Base-by-base conservation (phyloP, 2,797 vertebrate species). In the Denticeps clupeoides region DNA sequence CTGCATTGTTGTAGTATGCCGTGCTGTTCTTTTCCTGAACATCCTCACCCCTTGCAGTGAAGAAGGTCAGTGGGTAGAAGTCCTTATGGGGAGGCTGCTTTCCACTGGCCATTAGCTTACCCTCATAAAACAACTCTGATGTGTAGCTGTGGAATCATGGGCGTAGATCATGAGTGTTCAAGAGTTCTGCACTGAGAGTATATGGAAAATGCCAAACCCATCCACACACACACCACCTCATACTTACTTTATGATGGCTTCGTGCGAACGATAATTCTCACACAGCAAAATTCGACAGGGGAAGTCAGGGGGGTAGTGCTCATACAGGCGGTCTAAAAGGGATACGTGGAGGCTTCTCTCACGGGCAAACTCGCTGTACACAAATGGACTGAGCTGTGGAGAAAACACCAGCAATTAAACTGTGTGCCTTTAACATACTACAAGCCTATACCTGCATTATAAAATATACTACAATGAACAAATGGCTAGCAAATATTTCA, bases 11-110 rank as follows among this genome's bases (percentile, higher is more conserved):
- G 82, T 97, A 99, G 78, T 97, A 99, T 49, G 95, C 93, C 32
- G 93, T 97, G 80, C 95, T 99, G 5, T 99, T 99, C 77, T 99
- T 99, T 69, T 99, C 95, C 71, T 99, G 95, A 4, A 97, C 93
- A 53, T 98, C 95, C 78, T 98, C 93, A 56, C 95, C 95, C 57
- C 94, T 86, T 43, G 95, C 95, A 47, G 95, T 98, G 78, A 98
- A 99, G 80, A 99, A 99, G 46, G 93, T 97, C 52, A 99, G 78
- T 12, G 95, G 94, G 65, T 97, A 96, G 81, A 99, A 98, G 74
- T 99, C 95, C 70, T 97, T 97, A 71, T 99, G 95, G 22, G 89
- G 88, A 16, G 95, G 95, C 58, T 99, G 95, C 75, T 98, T 97
- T 53, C 95, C 95, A 72, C 95, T 98, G 58, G 95, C 94, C 89